Base-by-base conservation (phyloP, 2,113 vertebrate genomes). In the Dendropsophus ebraccatus region DNA sequence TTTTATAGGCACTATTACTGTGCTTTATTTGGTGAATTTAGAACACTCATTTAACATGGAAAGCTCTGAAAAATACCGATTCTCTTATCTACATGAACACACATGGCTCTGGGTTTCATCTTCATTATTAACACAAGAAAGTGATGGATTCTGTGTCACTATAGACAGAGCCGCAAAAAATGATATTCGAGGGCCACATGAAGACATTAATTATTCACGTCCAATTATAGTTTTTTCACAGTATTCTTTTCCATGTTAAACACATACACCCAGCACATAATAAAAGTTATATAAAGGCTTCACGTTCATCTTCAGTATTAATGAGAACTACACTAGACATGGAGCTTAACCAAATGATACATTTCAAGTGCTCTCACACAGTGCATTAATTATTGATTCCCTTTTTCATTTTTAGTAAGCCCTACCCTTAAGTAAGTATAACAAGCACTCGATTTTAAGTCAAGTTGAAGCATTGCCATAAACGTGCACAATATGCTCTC, bases 301-400 rank as follows among this genome's bases (percentile, higher is more conserved):
- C 58, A 67, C 6, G 16, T 67, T 49, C 45, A 67, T 21, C 45
- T 19, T 19, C 41, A 81, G n/a, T 19, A 67, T 49, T 81, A 67
- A 67, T 25, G 16, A 67, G 25, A 67, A 67, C 10, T 21, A 30
- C 23, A 81, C 45, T 58, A 58, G 16, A 54, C 60, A 30, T 19
- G 41, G 28, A 28, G 50, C 32, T 35, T 56, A 37, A 79, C 19
- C 30, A 37, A 80, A 30, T 28, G 56, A 65, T 65, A 81, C 5
- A 3, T 65, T 81, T 81, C 35, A 28, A 81, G 79, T 21, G 41
- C 25, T 67, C 58, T 81, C 14, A 47, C 45, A 60, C 28, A 37
- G 76, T 79, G n/a, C 56, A 81, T 62, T 81, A 30, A 81, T 67
- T 81, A 81, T 81, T 81, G 79, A 67, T 81, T 67, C 21, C 8